Base-by-base conservation (phyloP, 2,888 invertebrate genomes). In the Operophtera brumata region DNA sequence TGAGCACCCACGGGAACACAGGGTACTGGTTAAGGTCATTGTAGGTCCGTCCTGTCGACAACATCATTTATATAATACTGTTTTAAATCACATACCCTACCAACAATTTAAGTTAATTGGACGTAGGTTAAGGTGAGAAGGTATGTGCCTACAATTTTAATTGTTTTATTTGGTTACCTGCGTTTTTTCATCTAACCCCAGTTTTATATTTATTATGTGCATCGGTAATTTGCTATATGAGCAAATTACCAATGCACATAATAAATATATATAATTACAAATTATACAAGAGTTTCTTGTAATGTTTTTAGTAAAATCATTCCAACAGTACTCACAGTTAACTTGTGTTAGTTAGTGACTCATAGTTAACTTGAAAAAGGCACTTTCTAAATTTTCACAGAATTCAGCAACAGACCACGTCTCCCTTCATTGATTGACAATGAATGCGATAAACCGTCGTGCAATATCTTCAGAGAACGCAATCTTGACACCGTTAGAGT, bases 1-100 rank as follows among this genome's bases (percentile, higher is more conserved):
- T 99, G 49, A 99, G 92, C 55, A 99, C 98, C 99, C 99, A 99
- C 0, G 99, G 99, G 86, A 99, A 99, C 62, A 99, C 97, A 1
- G 99, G 99, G 82, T 99, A 99, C 91, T 99, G 99, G 84, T 99
- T 99, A 77, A 99, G 91, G 85, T 99, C 99, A 87, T 99, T 99
- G 92, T 99, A 99, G 0, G 99, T 99, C 44, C 99, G 95, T n/a
- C 99, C 98, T 97, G 90, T 39, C 79, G 80, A 72, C 65, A 79
- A 61, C 52, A 35, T 55, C n/a, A n/a, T n/a, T n/a, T 26, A 34
- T 10, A 35, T 20, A 20, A 20, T 20, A 20, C 20, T 20, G 20
- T 20, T 3, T 20, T 20, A 20, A 20, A 20, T 20, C 20, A 20
- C 20, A 20, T 20, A 20, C 4, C 20, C 20, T 20, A 20, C 20